Base-by-base conservation (phyloP, 2,888 invertebrate genomes). In the Petrolisthes cinctipes region DNA sequence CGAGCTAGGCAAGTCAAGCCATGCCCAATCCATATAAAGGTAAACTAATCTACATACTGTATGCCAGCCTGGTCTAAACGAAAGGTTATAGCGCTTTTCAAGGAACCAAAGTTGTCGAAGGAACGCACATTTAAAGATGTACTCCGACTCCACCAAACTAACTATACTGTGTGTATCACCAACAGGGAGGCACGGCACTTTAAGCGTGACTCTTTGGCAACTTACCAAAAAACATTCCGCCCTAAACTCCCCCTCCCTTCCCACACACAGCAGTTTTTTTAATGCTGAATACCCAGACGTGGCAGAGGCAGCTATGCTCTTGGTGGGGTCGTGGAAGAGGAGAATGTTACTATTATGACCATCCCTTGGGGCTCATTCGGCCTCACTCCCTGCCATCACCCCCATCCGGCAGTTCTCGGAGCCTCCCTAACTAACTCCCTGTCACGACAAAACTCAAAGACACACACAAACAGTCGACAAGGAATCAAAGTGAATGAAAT, bases 41-140 rank as follows among this genome's bases (percentile, higher is more conserved):
- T 37, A 37, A 37, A 37, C 37, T 37, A 37, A 37, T 37, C 37
- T 37, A 37, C 37, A 37, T 37, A 37, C 37, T 37, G 37, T 37
- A 37, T 37, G 37, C 37, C 37, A 37, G 82, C 82, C 51, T 75
- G 57, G 66, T 82, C 68, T 82, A 82, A 66, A 82, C 53, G 66
- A 57, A 20, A 61, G 61, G 20, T 71, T 71, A 37, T 37, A 71
- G 71, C 20, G 71, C 11, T 2, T 9, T n/a, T 71, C 71, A n/a
- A 20, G 71, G 71, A 71, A 71, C 71, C 71, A 71, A n/a, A 71
- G 14, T 71, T 71, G 20, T 4, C 71, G 20, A n/a, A n/a, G 71
- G n/a, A 71, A 71, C 11, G 71, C 20, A 20, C 71, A n/a, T 71
- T n/a, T 71, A 71, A 14, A 71, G 71, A 71, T 71, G 14, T 71